phyloP scores from a whole-genome alignment of 2,797 vertebrate species.

The Prunella strophiata region DNA sequence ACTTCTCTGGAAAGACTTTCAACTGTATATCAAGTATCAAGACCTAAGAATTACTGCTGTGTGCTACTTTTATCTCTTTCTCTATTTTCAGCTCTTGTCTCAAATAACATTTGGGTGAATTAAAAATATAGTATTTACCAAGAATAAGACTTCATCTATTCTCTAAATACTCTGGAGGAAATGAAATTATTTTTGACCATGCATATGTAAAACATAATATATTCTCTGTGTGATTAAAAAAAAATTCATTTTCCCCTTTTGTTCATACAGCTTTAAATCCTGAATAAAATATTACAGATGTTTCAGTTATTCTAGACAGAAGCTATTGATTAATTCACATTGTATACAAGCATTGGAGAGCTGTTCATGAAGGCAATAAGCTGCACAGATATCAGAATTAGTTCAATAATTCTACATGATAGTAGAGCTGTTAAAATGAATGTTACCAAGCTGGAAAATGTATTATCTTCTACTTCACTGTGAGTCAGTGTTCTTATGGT shows the following conservation, averaged over 20 bases:
- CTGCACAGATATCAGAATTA: background rate
- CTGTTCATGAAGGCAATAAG: background rate
- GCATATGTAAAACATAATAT: background rate
- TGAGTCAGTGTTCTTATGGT: background rate
- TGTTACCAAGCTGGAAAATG: background rate
- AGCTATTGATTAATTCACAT: background rate
- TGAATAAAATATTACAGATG: background rate
- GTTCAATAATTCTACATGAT: background rate
- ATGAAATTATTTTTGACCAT: background rate
- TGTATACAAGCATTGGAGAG: background rate
- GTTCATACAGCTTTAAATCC: background rate
- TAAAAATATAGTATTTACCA: background rate
- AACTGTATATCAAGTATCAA: background rate
- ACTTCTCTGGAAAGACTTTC: background rate
- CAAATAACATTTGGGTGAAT: background rate
- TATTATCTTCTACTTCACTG: background rate
- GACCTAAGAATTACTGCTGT: background rate
- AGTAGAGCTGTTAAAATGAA: background rate
- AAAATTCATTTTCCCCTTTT: background rate
- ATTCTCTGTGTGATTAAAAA: background rate
- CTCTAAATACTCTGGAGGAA: background rate
- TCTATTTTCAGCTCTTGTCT: background rate
- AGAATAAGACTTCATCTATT: background rate
- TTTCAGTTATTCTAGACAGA: background rate
- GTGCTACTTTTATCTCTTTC: background rate